Conservation (phyloP, 2,888 invertebrate genomes). For the Eustalomyia histrio region DNA sequence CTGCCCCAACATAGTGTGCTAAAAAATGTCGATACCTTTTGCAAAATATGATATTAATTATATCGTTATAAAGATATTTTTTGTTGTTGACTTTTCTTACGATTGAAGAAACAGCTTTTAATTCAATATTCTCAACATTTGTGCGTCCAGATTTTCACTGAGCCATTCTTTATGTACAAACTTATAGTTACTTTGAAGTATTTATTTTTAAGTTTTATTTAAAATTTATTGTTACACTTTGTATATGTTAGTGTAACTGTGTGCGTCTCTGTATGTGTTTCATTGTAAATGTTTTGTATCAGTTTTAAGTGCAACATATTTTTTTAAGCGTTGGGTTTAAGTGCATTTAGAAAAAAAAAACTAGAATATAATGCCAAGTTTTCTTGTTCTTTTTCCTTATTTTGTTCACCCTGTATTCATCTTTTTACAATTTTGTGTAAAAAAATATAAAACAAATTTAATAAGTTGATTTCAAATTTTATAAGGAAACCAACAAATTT, state of each 20-base stretch:
- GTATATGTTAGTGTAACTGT: not conserved
- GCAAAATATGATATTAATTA: no score
- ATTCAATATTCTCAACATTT: no score
- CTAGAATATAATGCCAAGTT: constrained; percentile 47
- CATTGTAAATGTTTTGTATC: constrained; percentile 31
- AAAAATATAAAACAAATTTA: no score
- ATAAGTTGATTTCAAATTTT: no score
- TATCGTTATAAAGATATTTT: no score
- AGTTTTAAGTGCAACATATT: constrained; percentile 39
- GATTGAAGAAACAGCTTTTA: no score
- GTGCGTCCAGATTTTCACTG: no score
- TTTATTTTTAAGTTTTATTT: constrained; percentile 45
- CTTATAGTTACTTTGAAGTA: constrained; percentile 45
- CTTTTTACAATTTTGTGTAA: not conserved
- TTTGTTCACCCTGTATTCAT: not conserved
- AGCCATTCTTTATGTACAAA: no score
- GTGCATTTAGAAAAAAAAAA: constrained; percentile 43
- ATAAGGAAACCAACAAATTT: no score
- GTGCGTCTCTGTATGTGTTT: constrained; percentile 20
- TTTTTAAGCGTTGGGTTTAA: constrained; percentile 46
- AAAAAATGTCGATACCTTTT: no score
- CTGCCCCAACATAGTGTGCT: no score
- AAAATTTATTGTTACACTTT: constrained; percentile 61
- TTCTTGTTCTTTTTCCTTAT: constrained; percentile 2
- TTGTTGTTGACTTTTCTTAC: no score